Evolutionary conservation across 2,113 vertebrate genomes (phyloP).

Genomic region (Atrichornis clamosus): DNA sequence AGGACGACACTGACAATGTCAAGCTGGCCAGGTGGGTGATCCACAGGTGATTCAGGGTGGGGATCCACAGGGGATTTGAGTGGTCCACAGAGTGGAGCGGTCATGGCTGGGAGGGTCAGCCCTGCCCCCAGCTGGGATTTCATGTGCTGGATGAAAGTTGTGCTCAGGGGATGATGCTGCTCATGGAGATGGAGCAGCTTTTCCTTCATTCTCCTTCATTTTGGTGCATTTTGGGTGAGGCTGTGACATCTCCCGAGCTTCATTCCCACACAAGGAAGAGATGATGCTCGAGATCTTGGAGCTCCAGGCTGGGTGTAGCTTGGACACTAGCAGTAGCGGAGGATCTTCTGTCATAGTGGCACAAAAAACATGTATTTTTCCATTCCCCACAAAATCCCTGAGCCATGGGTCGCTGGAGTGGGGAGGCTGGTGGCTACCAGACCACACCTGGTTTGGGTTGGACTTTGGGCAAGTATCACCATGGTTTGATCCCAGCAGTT

Average conservation of each 20-base stretch:
- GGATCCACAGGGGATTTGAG: neutral
- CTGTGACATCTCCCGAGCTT: rapidly evolving
- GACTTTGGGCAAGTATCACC: neutral
- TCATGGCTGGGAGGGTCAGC: rapidly evolving
- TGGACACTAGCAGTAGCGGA: rapidly evolving
- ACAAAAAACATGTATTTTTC: neutral
- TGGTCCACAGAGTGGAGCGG: neutral
- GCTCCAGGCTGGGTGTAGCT: rapidly evolving
- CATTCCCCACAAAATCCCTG: neutral
- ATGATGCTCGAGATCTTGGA: neutral
- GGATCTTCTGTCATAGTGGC: rapidly evolving
- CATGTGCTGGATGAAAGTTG: neutral
- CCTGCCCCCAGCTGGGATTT: neutral
- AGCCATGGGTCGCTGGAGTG: rapidly evolving
- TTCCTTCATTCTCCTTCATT: neutral
- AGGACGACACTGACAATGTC: constrained; percentile 88
- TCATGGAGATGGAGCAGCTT: neutral
- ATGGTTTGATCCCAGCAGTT: neutral
- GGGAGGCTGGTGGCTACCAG: neutral
- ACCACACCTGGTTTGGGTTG: neutral
- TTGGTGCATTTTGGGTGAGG: rapidly evolving
- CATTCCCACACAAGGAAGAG: rapidly evolving
- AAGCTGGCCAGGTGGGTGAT: constrained; percentile 84
- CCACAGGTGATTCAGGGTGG: neutral
- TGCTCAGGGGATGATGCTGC: rapidly evolving